phyloP scores from a whole-genome alignment of 2,113 vertebrate species.

The Gallinago undulata region DNA sequence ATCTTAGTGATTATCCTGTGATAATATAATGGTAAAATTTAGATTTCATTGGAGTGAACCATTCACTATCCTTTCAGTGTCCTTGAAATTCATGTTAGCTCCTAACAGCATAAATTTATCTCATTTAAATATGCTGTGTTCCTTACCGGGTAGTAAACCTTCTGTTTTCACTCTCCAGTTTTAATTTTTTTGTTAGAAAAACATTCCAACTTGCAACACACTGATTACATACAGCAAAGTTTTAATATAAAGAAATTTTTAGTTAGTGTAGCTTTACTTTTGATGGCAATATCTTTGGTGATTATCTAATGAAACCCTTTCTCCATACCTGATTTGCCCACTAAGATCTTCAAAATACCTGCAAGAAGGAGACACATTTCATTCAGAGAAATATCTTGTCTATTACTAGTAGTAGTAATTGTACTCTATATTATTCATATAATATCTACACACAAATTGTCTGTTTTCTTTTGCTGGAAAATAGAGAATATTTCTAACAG shows the following conservation, averaged over 20 bases:
- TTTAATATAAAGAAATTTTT: neutral
- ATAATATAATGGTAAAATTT: neutral
- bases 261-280: neutral
- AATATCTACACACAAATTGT: neutral
- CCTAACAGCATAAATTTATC: neutral
- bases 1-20: neutral
- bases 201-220: neutral
- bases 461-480: neutral
- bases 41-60: neutral
- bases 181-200: neutral
- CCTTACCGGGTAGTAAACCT: neutral
- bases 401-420: neutral
- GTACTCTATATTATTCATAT: neutral
- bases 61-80: neutral
- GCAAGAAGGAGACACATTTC: neutral
- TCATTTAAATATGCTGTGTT: neutral
- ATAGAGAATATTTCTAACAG: neutral
- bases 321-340: neutral
- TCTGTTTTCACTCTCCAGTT: neutral
- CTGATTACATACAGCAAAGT: neutral
- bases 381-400: neutral
- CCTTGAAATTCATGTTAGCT: neutral
- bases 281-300: neutral
- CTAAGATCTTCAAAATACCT: neutral
- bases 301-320: neutral